phyloP scores from a whole-genome alignment of 2,113 vertebrate species.

The Xiphorhynchus elegans region DNA sequence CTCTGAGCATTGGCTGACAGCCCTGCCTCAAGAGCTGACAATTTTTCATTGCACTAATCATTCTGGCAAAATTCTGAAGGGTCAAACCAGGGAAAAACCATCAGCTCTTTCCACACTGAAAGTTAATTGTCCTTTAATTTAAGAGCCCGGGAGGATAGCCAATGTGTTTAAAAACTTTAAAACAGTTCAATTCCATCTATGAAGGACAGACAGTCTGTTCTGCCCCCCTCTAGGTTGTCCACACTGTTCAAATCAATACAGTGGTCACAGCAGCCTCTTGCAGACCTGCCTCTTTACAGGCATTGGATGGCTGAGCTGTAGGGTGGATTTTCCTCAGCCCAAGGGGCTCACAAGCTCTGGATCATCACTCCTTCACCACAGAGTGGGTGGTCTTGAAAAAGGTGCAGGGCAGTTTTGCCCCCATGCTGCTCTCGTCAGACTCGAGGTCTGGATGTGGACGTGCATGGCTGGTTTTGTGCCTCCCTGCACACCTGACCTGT shows the following conservation, averaged over 20 bases:
- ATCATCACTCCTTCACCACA: accelerated
- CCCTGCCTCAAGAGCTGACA: background rate
- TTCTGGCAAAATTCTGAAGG: background rate
- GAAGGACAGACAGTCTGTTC: background rate
- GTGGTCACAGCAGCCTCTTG: background rate
- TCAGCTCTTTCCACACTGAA: background rate
- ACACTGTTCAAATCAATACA: background rate
- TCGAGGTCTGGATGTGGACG: accelerated
- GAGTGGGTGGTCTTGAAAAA: background rate
- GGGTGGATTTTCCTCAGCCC: background rate
- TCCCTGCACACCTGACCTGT: background rate
- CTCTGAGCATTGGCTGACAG: slow-evolving; percentile 8
- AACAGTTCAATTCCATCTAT: background rate
- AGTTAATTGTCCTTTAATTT: slow-evolving; percentile 59
- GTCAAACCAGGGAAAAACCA: slow-evolving; percentile 7
- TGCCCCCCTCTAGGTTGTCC: background rate
- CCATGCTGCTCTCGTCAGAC: background rate
- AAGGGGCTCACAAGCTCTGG: background rate
- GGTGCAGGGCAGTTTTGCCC: accelerated
- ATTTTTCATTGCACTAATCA: slow-evolving; percentile 25
- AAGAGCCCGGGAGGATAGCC: slow-evolving; percentile 12
- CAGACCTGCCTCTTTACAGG: background rate
- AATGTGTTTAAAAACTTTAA: background rate
- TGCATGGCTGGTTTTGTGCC: background rate
- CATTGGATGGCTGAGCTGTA: background rate